Percentiles rank a stretch among this genome's conserved stretches.
These are phyloP conservation scores for Papilio polyxenes DNA, from an alignment of 1,140 invertebrate species.

Conservation along the genomic window DNA sequence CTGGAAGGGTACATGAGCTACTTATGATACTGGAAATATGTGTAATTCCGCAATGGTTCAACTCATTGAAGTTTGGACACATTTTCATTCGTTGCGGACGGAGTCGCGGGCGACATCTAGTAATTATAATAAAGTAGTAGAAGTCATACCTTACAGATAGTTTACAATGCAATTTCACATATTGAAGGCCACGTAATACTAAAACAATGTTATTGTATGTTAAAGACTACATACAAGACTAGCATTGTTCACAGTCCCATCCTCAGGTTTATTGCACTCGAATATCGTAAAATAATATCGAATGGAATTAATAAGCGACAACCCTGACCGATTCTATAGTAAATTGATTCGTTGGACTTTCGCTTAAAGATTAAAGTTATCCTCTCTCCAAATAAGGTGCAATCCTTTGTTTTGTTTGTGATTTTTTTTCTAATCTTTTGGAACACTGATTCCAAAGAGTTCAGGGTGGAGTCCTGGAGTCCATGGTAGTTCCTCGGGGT, in stretches of 20 bases:
- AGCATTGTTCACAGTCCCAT: slow-evolving; percentile 61
- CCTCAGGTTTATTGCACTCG: slow-evolving; percentile 41
- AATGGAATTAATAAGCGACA: slow-evolving; percentile 20
- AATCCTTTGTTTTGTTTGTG: too few relatives aligned
- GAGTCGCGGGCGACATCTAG: neutral
- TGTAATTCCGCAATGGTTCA: too few relatives aligned
- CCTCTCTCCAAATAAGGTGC: neutral
- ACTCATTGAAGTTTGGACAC: too few relatives aligned
- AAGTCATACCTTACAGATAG: slow-evolving; percentile 27
- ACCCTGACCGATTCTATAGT: neutral
- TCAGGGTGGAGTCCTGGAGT: too few relatives aligned
- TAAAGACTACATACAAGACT: slow-evolving; percentile 42
- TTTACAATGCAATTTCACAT: slow-evolving; percentile 37
- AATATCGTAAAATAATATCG: slow-evolving; percentile 19
- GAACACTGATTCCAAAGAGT: too few relatives aligned
- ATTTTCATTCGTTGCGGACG: neutral
- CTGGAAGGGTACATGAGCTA: too few relatives aligned
- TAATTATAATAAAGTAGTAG: neutral
- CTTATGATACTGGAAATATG: too few relatives aligned
- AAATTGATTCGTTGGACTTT: slow-evolving; percentile 35
- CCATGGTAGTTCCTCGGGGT: too few relatives aligned
- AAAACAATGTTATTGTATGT: slow-evolving; percentile 59
- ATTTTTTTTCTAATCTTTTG: too few relatives aligned
- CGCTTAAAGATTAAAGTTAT: neutral
- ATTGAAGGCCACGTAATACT: slow-evolving; percentile 45